Conservation (phyloP, 2,113 vertebrate species). For the crab-eating macaque (Macaca fascicularis) region T2T-MFA8v1.1 NC_088377.1:90453001-90453500, state of each 20-base stretch:
- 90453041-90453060: conserved; percentile 63
- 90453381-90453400: background rate
- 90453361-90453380: background rate
- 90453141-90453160: conserved; percentile 25
- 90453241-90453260: background rate
- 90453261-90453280: conserved; percentile 39
- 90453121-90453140: background rate
- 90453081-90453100: conserved; percentile 25
- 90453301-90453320: background rate
- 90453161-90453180: conserved; percentile 27
- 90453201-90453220: conserved; percentile 34
- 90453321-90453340: conserved; percentile 2
- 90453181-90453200: background rate
- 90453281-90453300: conserved; percentile 8
- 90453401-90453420: background rate
- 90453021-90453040: background rate
- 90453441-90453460: conserved; percentile 27
- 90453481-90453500: conserved; percentile 26
- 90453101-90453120: background rate
- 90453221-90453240: conserved; percentile 28
- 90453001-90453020: background rate
- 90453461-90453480: background rate
- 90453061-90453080: conserved; percentile 64
- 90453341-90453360: background rate
- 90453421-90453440: background rate